These are phyloP conservation scores for Nipponacmea schrenckii DNA, from an alignment of 2,888 invertebrate genomes.

Conservation along the genomic window DNA sequence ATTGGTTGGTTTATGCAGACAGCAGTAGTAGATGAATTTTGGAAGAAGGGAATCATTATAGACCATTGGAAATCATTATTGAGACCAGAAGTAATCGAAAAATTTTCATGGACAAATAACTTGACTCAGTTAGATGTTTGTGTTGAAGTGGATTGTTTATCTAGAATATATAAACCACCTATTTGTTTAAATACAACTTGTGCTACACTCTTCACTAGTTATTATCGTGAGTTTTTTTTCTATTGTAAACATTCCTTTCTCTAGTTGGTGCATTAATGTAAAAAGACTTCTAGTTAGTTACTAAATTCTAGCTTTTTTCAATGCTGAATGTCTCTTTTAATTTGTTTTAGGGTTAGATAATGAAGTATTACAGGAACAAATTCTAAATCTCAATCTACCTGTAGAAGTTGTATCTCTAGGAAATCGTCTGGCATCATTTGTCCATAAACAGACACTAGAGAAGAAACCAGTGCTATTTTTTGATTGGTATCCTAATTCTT, in stretches of 20 bases:
- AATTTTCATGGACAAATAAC: slow-evolving; percentile 66
- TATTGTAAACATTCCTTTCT: no score
- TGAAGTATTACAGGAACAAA: slow-evolving; percentile 69
- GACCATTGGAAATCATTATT: slow-evolving; percentile 74
- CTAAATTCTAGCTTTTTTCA: no score
- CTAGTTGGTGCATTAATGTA: no score
- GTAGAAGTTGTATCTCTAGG: slow-evolving; percentile 81
- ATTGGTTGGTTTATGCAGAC: slow-evolving; percentile 68
- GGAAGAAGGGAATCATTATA: slow-evolving; percentile 47
- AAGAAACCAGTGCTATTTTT: slow-evolving; percentile 73
- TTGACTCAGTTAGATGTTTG: slow-evolving; percentile 62
- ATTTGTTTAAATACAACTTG: slow-evolving; percentile 56
- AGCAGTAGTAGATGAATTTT: slow-evolving; percentile 54
- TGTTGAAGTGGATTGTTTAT: slow-evolving; percentile 69
- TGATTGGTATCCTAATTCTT: slow-evolving; percentile 75
- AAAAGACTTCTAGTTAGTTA: not conserved
- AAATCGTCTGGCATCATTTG: slow-evolving; percentile 69
- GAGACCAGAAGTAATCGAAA: slow-evolving; percentile 68
- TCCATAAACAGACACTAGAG: slow-evolving; percentile 59
- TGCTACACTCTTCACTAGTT: slow-evolving; percentile 69
- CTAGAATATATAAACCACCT: slow-evolving; percentile 71
- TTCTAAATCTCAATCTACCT: slow-evolving; percentile 73
- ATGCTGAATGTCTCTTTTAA: not conserved
- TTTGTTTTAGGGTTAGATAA: slow-evolving; percentile 52
- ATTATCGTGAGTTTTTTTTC: slow-evolving; percentile 64